Evolutionary conservation across 2,888 invertebrate genomes (phyloP), one percentile per base, ranked within the genome.

Genomic region (Eledona agricola): DNA sequence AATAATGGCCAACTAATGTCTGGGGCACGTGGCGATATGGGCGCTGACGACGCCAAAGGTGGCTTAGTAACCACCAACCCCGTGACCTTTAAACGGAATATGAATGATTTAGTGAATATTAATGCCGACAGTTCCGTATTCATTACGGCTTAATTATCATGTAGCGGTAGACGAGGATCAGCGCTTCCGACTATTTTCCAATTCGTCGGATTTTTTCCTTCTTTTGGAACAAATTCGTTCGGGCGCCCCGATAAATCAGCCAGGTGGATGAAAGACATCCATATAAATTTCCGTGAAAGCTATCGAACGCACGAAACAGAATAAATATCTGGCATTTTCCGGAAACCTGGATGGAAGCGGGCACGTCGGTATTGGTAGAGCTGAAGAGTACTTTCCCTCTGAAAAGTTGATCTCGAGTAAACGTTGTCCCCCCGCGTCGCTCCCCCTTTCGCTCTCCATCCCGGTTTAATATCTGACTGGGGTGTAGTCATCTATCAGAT

Each of bases 401-500:
- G 65, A 65, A 67, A 69, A 69, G 69, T 66, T 67, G 69, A 70
- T 69, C 68, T 65, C 67, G 62, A 66, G 65, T 58, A 61, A 63
- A 59, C 58, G 62, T 59, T 59, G 47, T 51, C 63, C 64, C 63
- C 62, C 57, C 53, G 54, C 55, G 55, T 51, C 55, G 53, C 40
- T 42, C 51, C 42, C 58, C 58, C 56, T 57, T 51, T 52, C 40
- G 49, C 56, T 55, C 63, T 60, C 62, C 55, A 51, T 58, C 51
- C 65, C 67, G 59, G 72, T 79, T 79, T 78, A 79, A 79, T 79
- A 79, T 79, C 78, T 75, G 76, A 73, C 76, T 74, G 72, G 76
- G 77, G 77, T 74, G 77, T 72, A 78, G 78, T 78, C 79, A 79
- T 79, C 78, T 78, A 78, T 79, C 79, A 79, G 79, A 77, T 74